Evolutionary conservation across 2,888 invertebrate genomes (phyloP), one percentile per base, ranked within the genome.

Genomic region (Xiphydria camelus): DNA sequence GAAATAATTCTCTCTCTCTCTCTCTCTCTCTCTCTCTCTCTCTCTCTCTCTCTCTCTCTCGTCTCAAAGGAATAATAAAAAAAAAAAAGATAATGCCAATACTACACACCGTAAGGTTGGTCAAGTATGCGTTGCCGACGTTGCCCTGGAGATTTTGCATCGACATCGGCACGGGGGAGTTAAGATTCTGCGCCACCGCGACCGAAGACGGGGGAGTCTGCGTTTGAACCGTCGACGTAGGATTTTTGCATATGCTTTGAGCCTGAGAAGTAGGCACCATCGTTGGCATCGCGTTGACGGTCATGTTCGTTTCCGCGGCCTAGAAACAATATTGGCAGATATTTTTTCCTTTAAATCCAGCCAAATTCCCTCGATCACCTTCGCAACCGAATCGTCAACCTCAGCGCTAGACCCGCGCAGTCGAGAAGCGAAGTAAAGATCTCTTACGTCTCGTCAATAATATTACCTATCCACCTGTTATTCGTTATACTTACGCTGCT

Each of bases 161-260:
- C 10, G 55, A 35, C 21, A 52, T 43, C 15, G 54, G 41, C 12
- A 62, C 55, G 26, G 47, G 57, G 42, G 64, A 45, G 54, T 58
- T 68, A 35, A 61, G 37, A 51, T 53, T 66, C 48, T 66, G 71
- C 4, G 62, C 57, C 31, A 57, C 45, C 34, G 56, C 36, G 25
- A 45, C 41, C 3, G 57, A 32, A 20, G 59, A 47, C 21, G 64
- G 57, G 29, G 61, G 55, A 20, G 73, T 74, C 58, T 74, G 74
- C 4, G 75, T 72, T 57, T 75, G 74, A 23, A 61, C 67, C 15
- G 70, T 70, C n/a, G 74, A 70, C 18, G 70, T 72, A 49, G 67
- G 73, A 60, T 63, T 73, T 54, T 73, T 75, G 37, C 61, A 66
- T 20, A 60, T 54, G 43, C 61, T 64, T 34, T 66, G 65, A 4